Evolutionary conservation across 2,888 invertebrate genomes (phyloP), one percentile per base, ranked within the genome.

Genomic region (Acronicta leporina): DNA sequence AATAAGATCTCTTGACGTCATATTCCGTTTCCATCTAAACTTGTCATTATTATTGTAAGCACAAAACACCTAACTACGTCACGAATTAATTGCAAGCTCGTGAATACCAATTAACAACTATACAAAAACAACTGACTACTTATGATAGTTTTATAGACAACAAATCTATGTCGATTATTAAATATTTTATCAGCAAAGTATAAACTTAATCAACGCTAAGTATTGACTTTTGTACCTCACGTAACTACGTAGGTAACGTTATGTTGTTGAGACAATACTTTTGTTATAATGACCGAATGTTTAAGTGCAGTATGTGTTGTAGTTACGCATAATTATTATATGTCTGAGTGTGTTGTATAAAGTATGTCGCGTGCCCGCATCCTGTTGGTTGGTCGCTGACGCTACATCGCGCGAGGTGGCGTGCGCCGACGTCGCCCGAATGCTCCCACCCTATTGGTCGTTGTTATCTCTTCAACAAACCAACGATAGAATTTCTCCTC

Each of bases 381-480:
- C 93, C 92, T 92, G 93, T 91, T 92, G 83, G 93, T 91, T 92
- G 83, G 84, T 69, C 75, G 80, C 80, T 92, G 93, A 92, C 93
- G 90, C 81, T 82, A 90, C 86, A 92, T 92, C 92, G 88, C 86
- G 85, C 87, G 94, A 94, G 90, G 87, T 86, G 85, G 83, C 85
- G 87, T 79, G 85, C 73, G 77, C 69, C 87, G 81, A 88, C 92
- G 92, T 90, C 81, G 89, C 73, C 81, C 74, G 78, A 84, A 85
- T 83, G 77, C 88, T 80, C 81, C 85, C 75, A 86, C 84, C 83
- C 88, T 84, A 94, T 94, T 94, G 94, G 94, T 73, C 79, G 87
- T 71, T 87, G 84, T 93, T 94, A 94, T 94, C 94, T 86, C 80
- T 79, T 74, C 81, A 65, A 80, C 83, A 80, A 86, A 87, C 87